Evolutionary conservation across 1,140 invertebrate species (phyloP), one percentile per base, ranked within the genome.

Genomic region (Calosoma granatense): DNA sequence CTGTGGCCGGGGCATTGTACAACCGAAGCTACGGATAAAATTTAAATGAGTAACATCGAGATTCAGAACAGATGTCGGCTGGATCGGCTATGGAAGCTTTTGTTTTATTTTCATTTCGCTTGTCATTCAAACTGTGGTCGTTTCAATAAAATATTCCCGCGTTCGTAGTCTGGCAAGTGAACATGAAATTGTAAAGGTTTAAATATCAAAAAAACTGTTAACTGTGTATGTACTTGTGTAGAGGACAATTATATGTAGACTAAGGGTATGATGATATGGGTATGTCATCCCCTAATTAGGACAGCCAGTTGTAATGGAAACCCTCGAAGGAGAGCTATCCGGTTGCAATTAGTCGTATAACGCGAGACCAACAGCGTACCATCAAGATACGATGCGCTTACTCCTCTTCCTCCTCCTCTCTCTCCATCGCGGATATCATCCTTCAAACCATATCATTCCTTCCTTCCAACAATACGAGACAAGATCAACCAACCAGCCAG

Each of bases 81-180:
- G 26, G 26, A 30, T 30, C 56, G 54, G 30, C 54, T 30, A 22
- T 43, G 54, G 39, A 30, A 6, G 26, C 26, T 30, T 30, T 30
- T 30, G 4, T 30, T 30, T 30, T 30, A 30, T 30, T 30, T 30
- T 30, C 26, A 30, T 30, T 30, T 30, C 14, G 14, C 26, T 6
- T 30, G 26, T 30, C 26, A 30, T 14, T 30, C 26, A 30, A 30
- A 30, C 26, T 30, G 6, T 14, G 14, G 14, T 14, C 26, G 14
- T 30, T 30, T 30, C 14, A 30, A 30, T 30, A 30, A 30, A 30
- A 30, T 14, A 30, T 30, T 30, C 26, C 6, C 6, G 4, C n/a
- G n/a, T n/a, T n/a, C n/a, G n/a, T n/a, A n/a, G n/a, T n/a, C n/a
- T n/a, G n/a, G n/a, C n/a, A n/a, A n/a, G n/a, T n/a, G n/a, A n/a